Conservation (phyloP, 92 coral and sea anemone species). For the Siderastrea radians region DNA sequence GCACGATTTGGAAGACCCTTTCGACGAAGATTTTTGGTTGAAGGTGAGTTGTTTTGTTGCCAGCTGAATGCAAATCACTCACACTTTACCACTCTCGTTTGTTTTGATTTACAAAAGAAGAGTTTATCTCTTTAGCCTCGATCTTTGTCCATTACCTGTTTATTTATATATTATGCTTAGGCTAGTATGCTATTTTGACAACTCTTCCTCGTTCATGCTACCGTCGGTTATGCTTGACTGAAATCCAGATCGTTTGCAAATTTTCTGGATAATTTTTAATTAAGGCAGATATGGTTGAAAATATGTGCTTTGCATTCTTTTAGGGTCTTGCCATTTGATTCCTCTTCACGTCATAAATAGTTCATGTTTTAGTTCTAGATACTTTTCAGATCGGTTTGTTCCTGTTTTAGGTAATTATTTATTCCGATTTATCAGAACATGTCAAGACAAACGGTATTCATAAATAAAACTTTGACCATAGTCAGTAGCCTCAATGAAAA, state of each 20-base stretch:
- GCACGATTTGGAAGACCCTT: conserved; percentile 80
- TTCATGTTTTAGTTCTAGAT: background rate
- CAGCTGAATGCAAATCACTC: background rate
- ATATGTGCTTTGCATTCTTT: background rate
- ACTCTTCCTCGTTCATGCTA: background rate
- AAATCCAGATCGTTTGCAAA: background rate
- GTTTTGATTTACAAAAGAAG: conserved; percentile 13
- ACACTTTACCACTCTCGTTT: background rate
- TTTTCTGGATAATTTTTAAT: background rate
- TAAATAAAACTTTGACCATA: too few relatives aligned
- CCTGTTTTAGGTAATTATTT: background rate
- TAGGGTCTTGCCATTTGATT: background rate
- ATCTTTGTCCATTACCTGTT: background rate
- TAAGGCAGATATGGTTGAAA: background rate
- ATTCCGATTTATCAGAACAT: background rate
- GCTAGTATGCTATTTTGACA: background rate
- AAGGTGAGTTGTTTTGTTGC: conserved; percentile 68
- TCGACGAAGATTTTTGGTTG: conserved; percentile 90
- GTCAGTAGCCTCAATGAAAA: too few relatives aligned
- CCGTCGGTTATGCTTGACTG: background rate
- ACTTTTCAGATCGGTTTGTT: background rate
- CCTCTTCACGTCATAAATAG: background rate
- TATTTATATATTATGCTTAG: background rate
- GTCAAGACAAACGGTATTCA: too few relatives aligned
- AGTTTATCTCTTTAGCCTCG: background rate